phyloP scores from a whole-genome alignment of 2,888 invertebrate species.

The Phlogophora meticulosa region DNA sequence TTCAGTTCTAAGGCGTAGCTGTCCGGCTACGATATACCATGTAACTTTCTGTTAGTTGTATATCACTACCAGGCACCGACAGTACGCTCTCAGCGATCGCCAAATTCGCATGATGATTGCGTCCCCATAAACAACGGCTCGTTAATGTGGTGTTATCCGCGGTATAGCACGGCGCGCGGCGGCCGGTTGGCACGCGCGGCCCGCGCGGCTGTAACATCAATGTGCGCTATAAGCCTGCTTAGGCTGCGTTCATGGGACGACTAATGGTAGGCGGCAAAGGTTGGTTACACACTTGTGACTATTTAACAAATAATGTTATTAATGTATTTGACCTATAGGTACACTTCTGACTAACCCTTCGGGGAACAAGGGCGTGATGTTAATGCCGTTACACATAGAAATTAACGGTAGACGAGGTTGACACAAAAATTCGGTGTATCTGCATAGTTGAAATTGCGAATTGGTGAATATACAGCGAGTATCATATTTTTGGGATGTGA shows the following conservation, averaged over 20 bases:
- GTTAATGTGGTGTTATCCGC: slow-evolving; percentile 55
- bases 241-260: slow-evolving; percentile 33
- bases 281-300: slow-evolving; percentile 10
- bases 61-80: slow-evolving; percentile 31
- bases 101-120: slow-evolving; percentile 57
- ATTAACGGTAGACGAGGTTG: no score
- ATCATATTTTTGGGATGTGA: no score
- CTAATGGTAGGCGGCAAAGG: slow-evolving; percentile 18
- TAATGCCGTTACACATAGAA: no score
- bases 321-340: no score
- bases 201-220: slow-evolving; percentile 53
- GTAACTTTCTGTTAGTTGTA: no score
- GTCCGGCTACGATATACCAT: neutral
- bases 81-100: slow-evolving; percentile 36
- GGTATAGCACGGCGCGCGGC: slow-evolving; percentile 48
- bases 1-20: neutral
- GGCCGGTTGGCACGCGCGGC: slow-evolving; percentile 51
- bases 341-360: no score
- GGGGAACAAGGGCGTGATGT: no score
- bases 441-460: no score
- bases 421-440: no score
- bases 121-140: slow-evolving; percentile 61
- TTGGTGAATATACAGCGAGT: no score
- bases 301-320: neutral
- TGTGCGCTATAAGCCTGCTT: slow-evolving; percentile 43